Percentiles rank a stretch among this genome's conserved stretches.
phyloP scores from a whole-genome alignment of 2,113 vertebrate genomes.

The Hippopotamus amphibius region DNA sequence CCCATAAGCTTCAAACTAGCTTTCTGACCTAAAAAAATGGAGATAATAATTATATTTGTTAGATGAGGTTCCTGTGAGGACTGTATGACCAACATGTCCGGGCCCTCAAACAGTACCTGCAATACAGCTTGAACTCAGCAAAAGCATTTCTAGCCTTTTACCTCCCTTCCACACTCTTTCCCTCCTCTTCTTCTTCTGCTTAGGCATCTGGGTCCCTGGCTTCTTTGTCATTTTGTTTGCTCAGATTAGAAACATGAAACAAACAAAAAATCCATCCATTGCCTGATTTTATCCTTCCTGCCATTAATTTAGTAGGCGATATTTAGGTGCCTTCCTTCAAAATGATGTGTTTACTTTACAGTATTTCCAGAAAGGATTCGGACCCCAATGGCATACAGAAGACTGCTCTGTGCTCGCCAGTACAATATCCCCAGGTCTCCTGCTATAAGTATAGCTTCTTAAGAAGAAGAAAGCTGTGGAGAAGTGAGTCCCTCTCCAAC shows the following conservation, averaged over 20 bases:
- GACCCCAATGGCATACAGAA: background rate
- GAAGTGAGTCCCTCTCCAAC: background rate
- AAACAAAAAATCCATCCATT: background rate
- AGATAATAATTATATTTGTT: background rate
- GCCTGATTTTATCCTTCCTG: background rate
- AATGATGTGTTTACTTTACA: constrained; percentile 51
- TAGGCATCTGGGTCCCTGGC: background rate
- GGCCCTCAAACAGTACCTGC: background rate
- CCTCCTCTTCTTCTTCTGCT: background rate
- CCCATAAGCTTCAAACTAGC: background rate
- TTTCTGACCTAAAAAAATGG: background rate
- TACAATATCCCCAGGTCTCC: background rate
- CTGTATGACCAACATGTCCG: background rate
- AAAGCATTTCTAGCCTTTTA: background rate
- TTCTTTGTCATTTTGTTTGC: constrained; percentile 17
- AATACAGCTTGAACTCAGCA: background rate
- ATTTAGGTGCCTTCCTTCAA: background rate
- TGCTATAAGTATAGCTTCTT: background rate
- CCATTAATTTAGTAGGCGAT: background rate
- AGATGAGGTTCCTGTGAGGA: background rate
- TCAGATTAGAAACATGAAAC: background rate
- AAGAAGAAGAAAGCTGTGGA: constrained; percentile 8
- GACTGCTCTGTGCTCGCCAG: background rate
- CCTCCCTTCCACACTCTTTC: background rate
- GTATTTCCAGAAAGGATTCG: constrained; percentile 51